Conservation (phyloP, 2,888 invertebrate species). For the Fabriciana adippe region DNA sequence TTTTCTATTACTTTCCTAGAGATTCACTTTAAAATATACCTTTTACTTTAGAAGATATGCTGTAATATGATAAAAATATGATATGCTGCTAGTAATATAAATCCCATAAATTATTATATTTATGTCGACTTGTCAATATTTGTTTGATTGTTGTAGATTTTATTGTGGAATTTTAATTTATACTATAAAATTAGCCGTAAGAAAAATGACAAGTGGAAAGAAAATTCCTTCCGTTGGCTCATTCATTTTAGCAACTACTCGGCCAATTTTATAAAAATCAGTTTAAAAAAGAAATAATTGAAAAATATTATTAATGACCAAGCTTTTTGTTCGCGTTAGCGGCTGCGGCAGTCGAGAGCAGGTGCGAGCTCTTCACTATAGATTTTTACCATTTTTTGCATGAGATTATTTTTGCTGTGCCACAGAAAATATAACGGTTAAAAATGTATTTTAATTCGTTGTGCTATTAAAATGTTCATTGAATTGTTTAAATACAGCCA, state of each 20-base stretch:
- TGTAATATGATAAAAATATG: no score
- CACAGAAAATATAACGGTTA: conserved; percentile 20
- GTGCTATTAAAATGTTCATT: conserved; percentile 1
- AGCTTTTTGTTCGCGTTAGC: conserved; percentile 33
- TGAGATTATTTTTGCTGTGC: conserved; percentile 23
- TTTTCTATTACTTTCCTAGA: no score
- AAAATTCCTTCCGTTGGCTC: neutral
- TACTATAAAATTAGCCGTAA: neutral
- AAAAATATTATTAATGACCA: conserved; percentile 29
- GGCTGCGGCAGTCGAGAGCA: conserved; percentile 33
- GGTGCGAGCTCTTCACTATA: conserved; percentile 31
- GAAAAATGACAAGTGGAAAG: conserved; percentile 3
- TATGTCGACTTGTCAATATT: no score
- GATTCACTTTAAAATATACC: no score
- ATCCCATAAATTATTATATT: no score
- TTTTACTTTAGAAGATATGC: no score
- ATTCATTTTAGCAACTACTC: conserved; percentile 13
- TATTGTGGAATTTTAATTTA: neutral
- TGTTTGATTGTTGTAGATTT: no score
- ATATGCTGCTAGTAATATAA: no score
- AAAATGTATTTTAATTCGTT: conserved; percentile 18
- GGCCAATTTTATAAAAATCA: conserved; percentile 13
- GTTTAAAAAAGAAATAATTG: conserved; percentile 26
- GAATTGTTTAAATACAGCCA: neutral
- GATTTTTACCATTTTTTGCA: conserved; percentile 26